These are phyloP conservation scores for Charina bottae DNA, from an alignment of 2,113 vertebrate species.

Conservation along the genomic window DNA sequence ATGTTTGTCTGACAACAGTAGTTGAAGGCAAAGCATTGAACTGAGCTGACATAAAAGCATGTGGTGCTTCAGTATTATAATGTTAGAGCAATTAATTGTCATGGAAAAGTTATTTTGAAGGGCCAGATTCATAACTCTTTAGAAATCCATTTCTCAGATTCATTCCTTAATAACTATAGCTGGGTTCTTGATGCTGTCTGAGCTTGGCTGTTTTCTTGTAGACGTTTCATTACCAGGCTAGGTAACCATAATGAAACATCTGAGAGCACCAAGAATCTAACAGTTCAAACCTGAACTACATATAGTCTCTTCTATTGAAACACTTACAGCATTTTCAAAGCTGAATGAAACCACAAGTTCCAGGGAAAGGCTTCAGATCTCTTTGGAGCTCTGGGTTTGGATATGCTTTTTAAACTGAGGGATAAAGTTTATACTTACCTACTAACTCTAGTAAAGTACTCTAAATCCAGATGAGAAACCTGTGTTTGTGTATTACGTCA, in stretches of 20 bases:
- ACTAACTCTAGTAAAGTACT: neutral
- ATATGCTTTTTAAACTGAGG: neutral
- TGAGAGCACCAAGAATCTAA: neutral
- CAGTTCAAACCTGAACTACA: neutral
- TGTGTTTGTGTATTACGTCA: neutral
- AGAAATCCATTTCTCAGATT: neutral
- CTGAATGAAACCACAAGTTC: neutral
- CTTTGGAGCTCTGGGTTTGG: neutral
- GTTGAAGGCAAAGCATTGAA: neutral
- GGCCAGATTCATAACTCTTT: neutral
- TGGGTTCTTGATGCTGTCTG: neutral
- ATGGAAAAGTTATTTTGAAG: neutral
- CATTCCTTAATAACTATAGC: neutral
- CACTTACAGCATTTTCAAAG: neutral
- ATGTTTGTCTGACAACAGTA: neutral
- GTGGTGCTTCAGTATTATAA: neutral
- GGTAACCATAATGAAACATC: neutral
- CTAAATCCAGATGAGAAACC: neutral
- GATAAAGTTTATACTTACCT: neutral
- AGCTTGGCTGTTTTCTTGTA: neutral
- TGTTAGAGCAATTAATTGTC: neutral
- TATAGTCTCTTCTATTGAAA: neutral
- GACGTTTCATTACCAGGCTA: neutral
- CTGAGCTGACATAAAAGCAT: neutral
- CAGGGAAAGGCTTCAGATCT: neutral